A percentile compares a stretch with the other conserved stretches of the same genome.
Evolutionary conservation across 2,113 vertebrate species (phyloP).

Genomic region (Arvicanthis niloticus): DNA sequence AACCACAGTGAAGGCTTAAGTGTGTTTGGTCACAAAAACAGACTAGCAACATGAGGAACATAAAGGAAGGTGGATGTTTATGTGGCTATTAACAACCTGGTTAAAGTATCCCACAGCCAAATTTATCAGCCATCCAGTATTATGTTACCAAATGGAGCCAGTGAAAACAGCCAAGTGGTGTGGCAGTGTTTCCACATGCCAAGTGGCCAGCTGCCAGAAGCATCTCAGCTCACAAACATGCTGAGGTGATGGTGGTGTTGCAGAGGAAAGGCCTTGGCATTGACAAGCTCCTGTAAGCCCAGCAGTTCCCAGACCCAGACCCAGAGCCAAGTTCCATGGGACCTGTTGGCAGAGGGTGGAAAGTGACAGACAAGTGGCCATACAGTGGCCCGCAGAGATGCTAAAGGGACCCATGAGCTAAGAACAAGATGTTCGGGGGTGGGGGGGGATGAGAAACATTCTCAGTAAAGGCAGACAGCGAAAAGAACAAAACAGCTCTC

Average conservation of each 20-base stretch:
- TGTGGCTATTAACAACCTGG: slow-evolving; percentile 55
- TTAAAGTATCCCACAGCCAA: slow-evolving; percentile 17
- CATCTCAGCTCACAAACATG: neutral
- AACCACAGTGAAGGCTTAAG: neutral
- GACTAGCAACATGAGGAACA: slow-evolving; percentile 43
- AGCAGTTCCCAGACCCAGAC: slow-evolving; percentile 38
- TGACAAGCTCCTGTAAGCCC: neutral
- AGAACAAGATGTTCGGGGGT: slow-evolving; percentile 38
- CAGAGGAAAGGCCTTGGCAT: neutral
- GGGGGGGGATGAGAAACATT: neutral
- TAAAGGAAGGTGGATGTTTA: slow-evolving; percentile 46
- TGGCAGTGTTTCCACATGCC: neutral
- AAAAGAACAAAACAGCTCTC: slow-evolving; percentile 75
- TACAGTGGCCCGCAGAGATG: neutral
- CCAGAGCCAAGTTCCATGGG: slow-evolving; percentile 9
- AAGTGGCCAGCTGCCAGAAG: slow-evolving; percentile 12
- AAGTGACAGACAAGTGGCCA: neutral
- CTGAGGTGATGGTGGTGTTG: neutral
- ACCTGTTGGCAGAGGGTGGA: slow-evolving; percentile 59
- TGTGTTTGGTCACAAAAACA: neutral
- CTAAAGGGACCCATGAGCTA: neutral
- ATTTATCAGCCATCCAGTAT: neutral
- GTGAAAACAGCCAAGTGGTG: slow-evolving; percentile 41
- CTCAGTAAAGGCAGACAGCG: slow-evolving; percentile 73
- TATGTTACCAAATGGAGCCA: slow-evolving; percentile 7